Percentiles rank a stretch among this genome's conserved stretches.
These are phyloP conservation scores for Enchytraeus crypticus DNA, from an alignment of 2,888 invertebrate genomes.

Conservation along the genomic window DNA sequence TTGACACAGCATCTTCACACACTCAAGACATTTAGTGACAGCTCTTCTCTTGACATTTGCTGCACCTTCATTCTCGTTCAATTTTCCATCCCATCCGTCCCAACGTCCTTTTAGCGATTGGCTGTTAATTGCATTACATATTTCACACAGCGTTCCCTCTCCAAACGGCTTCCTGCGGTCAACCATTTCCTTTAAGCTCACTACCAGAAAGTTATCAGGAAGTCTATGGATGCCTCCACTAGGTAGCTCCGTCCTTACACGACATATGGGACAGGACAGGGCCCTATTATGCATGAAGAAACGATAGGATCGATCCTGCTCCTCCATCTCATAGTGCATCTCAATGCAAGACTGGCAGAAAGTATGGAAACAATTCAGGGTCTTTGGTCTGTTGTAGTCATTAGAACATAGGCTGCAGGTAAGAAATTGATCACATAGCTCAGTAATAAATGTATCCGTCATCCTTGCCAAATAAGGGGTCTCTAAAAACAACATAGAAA, in stretches of 20 bases:
- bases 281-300: slow-evolving; percentile 39
- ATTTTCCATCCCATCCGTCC: neutral
- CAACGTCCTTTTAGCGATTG: neutral
- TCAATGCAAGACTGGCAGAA: slow-evolving; percentile 46
- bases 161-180: neutral
- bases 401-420: slow-evolving; percentile 45
- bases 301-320: slow-evolving; percentile 31
- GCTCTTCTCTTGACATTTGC: slow-evolving; percentile 24
- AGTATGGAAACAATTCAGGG: slow-evolving; percentile 43
- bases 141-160: slow-evolving; percentile 9
- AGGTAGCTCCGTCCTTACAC: slow-evolving; percentile 44
- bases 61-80: neutral
- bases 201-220: slow-evolving; percentile 46
- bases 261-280: slow-evolving; percentile 45
- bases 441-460: slow-evolving; percentile 38
- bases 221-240: slow-evolving; percentile 42
- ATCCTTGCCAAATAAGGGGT: slow-evolving; percentile 29
- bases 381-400: slow-evolving; percentile 43
- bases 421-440: slow-evolving; percentile 46
- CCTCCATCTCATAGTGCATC: slow-evolving; percentile 39
- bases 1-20: slow-evolving; percentile 42
- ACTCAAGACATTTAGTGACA: slow-evolving; percentile 45
- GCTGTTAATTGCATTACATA: slow-evolving; percentile 5
- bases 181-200: slow-evolving; percentile 37
- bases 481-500: neutral